Evolutionary conservation across 2,113 vertebrate species (phyloP), one percentile per base, ranked within the genome.

Genomic region (Theropithecus gelada): DNA sequence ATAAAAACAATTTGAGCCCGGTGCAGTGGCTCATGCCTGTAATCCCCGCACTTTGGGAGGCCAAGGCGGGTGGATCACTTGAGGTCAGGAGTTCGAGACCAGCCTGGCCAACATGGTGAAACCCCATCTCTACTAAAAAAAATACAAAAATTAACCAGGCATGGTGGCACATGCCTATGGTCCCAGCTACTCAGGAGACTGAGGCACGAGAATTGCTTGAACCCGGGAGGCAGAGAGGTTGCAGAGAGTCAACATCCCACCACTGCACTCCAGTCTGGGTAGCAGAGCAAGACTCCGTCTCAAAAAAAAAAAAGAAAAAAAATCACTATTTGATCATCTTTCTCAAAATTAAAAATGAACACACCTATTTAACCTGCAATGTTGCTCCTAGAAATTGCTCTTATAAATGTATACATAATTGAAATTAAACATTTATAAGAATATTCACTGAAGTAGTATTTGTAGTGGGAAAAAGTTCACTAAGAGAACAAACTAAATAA

Each of bases 371-470:
- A 66, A 2, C 45, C 22, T 84, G 32, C 22, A 70, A 59, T 32
- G 13, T 4, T 59, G 3, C 20, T 83, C 72, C 20, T 59, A 78
- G 82, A 88, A 91, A 80, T 38, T 82, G 17, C 23, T n/a, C 20
- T 14, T 73, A 68, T 14, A 94, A 81, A 85, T 1, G 40, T 66
- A 6, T 52, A 79, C 20, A 40, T 66, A 76, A 52, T 45, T 87
- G 11, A 90, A 96, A 76, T 38, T 88, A 92, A 90, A 93, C 25
- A 78, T 25, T 97, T 93, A 81, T 8, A 78, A 61, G 50, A 96
- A 40, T 66, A 50, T 57, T 96, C 45, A 90, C 8, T 72, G 22
- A 86, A 93, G 1, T 30, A 50, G 30, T 83, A 5, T 81, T 90
- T 88, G 6, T 72, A 81, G 30, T 18, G 76, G 72, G n/a, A 90